Conservation (phyloP, 2,797 vertebrate genomes). For the Yasuhikotakia modesta region DNA sequence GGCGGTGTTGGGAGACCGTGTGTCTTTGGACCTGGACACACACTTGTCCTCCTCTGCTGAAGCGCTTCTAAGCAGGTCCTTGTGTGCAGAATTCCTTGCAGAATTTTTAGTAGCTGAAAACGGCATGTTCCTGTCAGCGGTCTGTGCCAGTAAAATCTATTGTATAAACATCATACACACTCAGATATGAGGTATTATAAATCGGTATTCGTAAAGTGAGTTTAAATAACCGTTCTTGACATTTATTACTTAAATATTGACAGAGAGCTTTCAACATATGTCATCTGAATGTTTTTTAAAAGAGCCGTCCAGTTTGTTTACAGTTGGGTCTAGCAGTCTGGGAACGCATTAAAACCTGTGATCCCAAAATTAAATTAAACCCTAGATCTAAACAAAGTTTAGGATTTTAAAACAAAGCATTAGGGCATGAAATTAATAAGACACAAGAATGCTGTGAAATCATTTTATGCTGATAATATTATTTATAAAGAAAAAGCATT, state of each 20-base stretch:
- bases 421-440: not conserved
- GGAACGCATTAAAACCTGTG: not conserved
- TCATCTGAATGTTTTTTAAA: not conserved
- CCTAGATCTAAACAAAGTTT: not conserved
- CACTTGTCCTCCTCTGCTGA: constrained; percentile 79
- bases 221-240: not conserved
- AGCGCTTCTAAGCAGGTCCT: constrained; percentile 86
- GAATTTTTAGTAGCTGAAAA: constrained; percentile 12
- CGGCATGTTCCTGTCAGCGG: not conserved
- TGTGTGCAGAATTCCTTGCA: constrained; percentile 46
- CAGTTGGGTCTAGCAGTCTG: not conserved
- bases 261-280: not conserved
- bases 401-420: not conserved
- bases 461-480: not conserved
- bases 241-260: constrained; percentile 18
- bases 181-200: constrained; percentile 1
- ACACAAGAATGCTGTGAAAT: not conserved
- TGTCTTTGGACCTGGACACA: constrained; percentile 77
- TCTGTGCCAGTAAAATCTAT: constrained; percentile 9
- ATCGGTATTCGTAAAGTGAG: not conserved
- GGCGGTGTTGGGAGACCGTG: constrained; percentile 81
- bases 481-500: not conserved
- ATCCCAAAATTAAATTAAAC: not conserved
- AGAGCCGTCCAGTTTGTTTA: not conserved
- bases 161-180: constrained; percentile 4